phyloP scores from a whole-genome alignment of 2,113 vertebrate genomes.

The Numida meleagris region DNA sequence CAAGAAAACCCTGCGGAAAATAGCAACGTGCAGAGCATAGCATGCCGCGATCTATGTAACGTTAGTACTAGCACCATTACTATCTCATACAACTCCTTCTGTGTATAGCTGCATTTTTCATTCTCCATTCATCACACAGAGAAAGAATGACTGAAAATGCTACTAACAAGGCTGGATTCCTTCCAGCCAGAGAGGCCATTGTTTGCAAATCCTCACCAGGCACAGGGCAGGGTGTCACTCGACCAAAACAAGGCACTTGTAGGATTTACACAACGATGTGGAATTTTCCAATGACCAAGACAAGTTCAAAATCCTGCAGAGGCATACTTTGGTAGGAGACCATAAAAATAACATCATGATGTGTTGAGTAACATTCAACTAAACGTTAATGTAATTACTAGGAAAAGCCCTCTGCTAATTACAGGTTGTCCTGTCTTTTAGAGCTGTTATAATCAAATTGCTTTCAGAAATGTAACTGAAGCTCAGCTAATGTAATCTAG shows the following conservation, averaged over 20 bases:
- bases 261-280: neutral
- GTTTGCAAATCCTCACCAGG: constrained; percentile 28
- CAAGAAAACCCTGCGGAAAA: neutral
- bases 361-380: constrained; percentile 12
- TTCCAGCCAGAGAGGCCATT: constrained; percentile 27
- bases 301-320: neutral
- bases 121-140: constrained; percentile 57
- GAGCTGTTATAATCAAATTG: constrained; percentile 45
- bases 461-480: constrained; percentile 8
- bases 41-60: neutral
- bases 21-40: neutral
- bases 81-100: constrained; percentile 6
- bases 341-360: constrained; percentile 4
- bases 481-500: neutral
- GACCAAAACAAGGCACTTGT: neutral
- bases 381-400: constrained; percentile 45
- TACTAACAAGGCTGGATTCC: neutral
- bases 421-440: constrained; percentile 26
- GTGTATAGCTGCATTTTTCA: constrained; percentile 60
- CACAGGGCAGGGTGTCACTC: neutral
- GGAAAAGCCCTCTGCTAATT: constrained; percentile 29
- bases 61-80: constrained; percentile 8
- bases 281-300: constrained; percentile 54
- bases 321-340: neutral
- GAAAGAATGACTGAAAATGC: constrained; percentile 18